phyloP scores from a whole-genome alignment of 1,140 invertebrate species.

The Bombus cullumanus region DNA sequence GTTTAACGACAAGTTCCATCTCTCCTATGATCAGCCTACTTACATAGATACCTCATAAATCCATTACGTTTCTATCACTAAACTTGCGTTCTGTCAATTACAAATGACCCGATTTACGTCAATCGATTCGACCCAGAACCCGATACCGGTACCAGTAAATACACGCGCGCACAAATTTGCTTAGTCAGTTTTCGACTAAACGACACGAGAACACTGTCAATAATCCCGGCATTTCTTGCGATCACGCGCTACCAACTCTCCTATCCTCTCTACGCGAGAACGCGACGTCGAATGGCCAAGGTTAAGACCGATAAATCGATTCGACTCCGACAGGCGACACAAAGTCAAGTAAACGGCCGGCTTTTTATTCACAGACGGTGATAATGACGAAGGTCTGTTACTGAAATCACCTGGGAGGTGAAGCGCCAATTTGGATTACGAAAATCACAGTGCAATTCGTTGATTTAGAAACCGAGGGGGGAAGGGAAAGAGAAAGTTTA shows the following conservation, averaged over 20 bases:
- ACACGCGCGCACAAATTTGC: slow-evolving; percentile 14
- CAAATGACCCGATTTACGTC: neutral
- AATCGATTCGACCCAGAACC: slow-evolving; percentile 3
- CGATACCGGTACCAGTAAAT: neutral
- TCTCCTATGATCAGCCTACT: neutral
- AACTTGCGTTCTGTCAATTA: neutral
- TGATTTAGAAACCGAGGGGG: no score
- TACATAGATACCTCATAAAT: neutral
- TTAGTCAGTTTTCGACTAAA: slow-evolving; percentile 3
- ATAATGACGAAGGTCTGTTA: neutral
- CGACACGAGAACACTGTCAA: slow-evolving; percentile 9
- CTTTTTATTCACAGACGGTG: neutral
- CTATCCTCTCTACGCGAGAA: neutral
- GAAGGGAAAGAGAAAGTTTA: no score
- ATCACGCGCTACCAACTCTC: neutral
- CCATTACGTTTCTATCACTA: neutral
- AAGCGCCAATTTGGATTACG: neutral
- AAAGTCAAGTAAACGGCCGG: neutral
- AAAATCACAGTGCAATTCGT: neutral
- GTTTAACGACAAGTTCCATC: neutral
- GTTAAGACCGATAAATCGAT: slow-evolving; percentile 23
- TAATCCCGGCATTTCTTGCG: neutral
- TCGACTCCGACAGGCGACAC: neutral
- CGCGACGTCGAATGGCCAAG: slow-evolving; percentile 10
- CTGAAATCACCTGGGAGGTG: neutral